Evolutionary conservation across 1,140 invertebrate genomes (phyloP).

Genomic region (Euwallacea similis): DNA sequence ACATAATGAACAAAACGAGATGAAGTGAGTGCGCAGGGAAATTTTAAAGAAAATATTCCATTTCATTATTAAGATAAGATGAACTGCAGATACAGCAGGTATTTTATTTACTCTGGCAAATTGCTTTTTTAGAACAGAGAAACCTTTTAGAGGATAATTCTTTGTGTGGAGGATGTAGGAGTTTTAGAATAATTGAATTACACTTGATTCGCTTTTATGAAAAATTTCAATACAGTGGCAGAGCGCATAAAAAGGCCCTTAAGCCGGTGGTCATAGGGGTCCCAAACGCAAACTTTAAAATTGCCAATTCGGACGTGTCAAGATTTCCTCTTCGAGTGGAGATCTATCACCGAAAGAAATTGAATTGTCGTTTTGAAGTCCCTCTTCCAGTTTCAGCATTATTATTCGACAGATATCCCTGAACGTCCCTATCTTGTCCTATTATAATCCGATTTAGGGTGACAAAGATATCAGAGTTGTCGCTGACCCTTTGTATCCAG

Average conservation of each 20-base stretch:
- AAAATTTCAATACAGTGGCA: too few relatives aligned
- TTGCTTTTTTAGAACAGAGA: slow-evolving; percentile 26
- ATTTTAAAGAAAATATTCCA: slow-evolving; percentile 36
- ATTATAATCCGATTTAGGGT: slow-evolving; percentile 46
- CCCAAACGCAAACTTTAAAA: not conserved
- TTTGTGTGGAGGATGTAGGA: slow-evolving; percentile 6
- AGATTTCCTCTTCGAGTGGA: slow-evolving; percentile 40
- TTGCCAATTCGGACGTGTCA: slow-evolving; percentile 38
- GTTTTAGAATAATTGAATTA: too few relatives aligned
- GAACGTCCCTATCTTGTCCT: slow-evolving; percentile 44
- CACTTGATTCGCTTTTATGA: too few relatives aligned
- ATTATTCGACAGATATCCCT: slow-evolving; percentile 46
- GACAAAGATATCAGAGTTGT: slow-evolving; percentile 46
- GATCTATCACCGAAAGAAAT: slow-evolving; percentile 47
- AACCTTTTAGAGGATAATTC: slow-evolving; percentile 17
- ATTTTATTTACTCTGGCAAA: slow-evolving; percentile 31
- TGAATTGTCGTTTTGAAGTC: slow-evolving; percentile 47
- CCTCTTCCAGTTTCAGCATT: slow-evolving; percentile 33
- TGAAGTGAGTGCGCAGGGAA: slow-evolving; percentile 27
- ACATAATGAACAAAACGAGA: slow-evolving; percentile 42
- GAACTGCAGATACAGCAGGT: slow-evolving; percentile 23
- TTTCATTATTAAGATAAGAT: slow-evolving; percentile 30
- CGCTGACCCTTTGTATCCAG: slow-evolving; percentile 43
- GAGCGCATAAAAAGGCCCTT: too few relatives aligned
- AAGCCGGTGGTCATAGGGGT: too few relatives aligned